These are phyloP conservation scores for Agrilus biguttatus DNA, from an alignment of 2,888 invertebrate species.

Conservation along the genomic window DNA sequence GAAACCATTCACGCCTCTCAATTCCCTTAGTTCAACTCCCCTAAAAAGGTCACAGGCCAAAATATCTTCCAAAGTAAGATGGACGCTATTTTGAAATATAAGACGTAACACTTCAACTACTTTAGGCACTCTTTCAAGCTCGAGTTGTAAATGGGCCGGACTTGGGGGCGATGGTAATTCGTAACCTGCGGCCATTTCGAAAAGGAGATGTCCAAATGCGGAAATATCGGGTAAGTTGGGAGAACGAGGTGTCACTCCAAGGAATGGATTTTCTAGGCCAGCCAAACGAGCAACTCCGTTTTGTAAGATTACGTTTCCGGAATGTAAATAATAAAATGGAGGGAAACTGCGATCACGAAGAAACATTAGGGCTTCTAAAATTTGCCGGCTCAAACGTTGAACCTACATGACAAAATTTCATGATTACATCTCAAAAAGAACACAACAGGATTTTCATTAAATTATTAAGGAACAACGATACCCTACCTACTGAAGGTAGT, in stretches of 20 bases:
- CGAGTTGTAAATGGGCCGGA: conserved; percentile 54
- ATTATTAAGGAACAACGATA: too few relatives aligned
- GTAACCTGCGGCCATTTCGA: conserved; percentile 83
- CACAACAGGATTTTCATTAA: neutral
- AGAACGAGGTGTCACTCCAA: conserved; percentile 53
- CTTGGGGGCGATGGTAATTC: conserved; percentile 65
- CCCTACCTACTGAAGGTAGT: too few relatives aligned
- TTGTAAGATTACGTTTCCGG: conserved; percentile 82
- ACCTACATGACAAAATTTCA: conserved; percentile 44
- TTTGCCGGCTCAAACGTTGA: conserved; percentile 74
- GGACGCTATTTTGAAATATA: conserved; percentile 40
- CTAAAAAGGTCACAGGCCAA: conserved; percentile 72
- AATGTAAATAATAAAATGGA: conserved; percentile 72
- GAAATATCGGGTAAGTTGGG: conserved; percentile 46
- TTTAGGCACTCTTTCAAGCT: conserved; percentile 57
- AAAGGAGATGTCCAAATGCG: conserved; percentile 72
- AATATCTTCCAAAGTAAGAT: conserved; percentile 67
- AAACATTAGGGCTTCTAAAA: conserved; percentile 74
- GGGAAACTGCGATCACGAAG: conserved; percentile 79
- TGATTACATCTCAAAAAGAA: neutral
- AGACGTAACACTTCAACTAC: conserved; percentile 29
- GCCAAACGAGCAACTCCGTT: conserved; percentile 83
- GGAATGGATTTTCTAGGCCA: conserved; percentile 72
- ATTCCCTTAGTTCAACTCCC: conserved; percentile 76
- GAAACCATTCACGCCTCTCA: conserved; percentile 69